Evolutionary conservation across 2,888 invertebrate species (phyloP).

Genomic region (Amblyteles armatorius): DNA sequence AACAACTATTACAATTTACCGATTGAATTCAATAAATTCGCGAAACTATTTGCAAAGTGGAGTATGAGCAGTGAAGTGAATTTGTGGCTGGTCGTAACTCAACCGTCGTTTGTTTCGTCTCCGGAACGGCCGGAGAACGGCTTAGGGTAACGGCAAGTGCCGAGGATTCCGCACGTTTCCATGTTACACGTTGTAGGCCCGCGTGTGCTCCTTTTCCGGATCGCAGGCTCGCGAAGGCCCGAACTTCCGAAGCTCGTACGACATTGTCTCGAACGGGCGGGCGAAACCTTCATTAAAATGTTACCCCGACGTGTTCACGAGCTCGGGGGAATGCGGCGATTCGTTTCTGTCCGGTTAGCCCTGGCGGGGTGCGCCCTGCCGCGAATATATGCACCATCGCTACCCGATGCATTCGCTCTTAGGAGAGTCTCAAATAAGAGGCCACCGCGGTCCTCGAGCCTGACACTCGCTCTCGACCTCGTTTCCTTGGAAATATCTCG

Average conservation of each 20-base stretch:
- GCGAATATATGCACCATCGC: background rate
- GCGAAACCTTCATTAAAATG: slow-evolving; percentile 57
- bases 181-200: slow-evolving; percentile 17
- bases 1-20: no score
- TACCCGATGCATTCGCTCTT: background rate
- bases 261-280: background rate
- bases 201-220: slow-evolving; percentile 10
- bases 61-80: slow-evolving; percentile 41
- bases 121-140: background rate
- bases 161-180: slow-evolving; percentile 40
- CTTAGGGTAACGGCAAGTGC: background rate
- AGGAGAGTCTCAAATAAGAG: slow-evolving; percentile 39
- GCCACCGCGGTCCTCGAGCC: slow-evolving; percentile 26
- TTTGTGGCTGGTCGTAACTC: slow-evolving; percentile 44
- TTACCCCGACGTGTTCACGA: slow-evolving; percentile 50
- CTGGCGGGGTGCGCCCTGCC: background rate
- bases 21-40: background rate
- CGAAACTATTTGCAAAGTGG: background rate
- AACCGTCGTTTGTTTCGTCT: slow-evolving; percentile 25
- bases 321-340: slow-evolving; percentile 50
- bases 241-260: slow-evolving; percentile 1
- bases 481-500: slow-evolving; percentile 47
- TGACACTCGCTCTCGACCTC: slow-evolving; percentile 53
- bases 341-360: slow-evolving; percentile 51
- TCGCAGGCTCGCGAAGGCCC: slow-evolving; percentile 28